Percentiles rank a stretch among this genome's conserved stretches.
Conservation (phyloP, 2,113 vertebrate species). For the Butastur rufipennis region DNA sequence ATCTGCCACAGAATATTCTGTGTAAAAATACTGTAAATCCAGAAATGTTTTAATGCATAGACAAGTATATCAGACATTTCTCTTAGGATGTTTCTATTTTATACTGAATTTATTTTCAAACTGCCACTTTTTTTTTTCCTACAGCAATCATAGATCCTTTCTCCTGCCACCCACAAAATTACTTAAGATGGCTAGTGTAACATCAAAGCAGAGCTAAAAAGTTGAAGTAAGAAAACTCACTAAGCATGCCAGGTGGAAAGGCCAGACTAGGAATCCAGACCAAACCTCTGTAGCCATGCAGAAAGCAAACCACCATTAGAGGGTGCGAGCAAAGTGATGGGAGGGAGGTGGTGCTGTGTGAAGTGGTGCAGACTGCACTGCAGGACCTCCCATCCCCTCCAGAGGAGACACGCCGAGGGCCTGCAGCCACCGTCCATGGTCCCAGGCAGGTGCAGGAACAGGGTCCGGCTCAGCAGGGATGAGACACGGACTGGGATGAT, state of each 20-base stretch:
- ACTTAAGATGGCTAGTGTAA: neutral
- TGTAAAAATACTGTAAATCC: neutral
- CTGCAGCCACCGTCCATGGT: neutral
- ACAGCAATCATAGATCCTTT: neutral
- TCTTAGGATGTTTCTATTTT: neutral
- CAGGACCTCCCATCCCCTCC: accelerated
- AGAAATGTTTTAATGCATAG: neutral
- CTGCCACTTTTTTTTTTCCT: neutral
- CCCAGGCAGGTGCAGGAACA: no score
- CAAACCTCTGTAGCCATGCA: neutral
- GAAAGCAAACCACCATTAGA: neutral
- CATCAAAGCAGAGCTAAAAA: neutral
- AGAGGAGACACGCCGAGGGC: accelerated
- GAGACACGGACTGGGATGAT: neutral
- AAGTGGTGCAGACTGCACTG: no score
- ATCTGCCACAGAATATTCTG: neutral
- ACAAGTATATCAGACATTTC: neutral
- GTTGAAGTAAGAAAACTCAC: neutral
- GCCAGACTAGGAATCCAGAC: neutral
- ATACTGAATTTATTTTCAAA: neutral
- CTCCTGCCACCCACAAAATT: neutral
- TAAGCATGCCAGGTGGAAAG: accelerated
- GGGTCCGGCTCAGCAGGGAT: neutral
- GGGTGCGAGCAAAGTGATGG: neutral
- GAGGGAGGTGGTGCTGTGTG: neutral